Conservation (phyloP, 2,888 invertebrate species). For the Chirona hameri region DNA sequence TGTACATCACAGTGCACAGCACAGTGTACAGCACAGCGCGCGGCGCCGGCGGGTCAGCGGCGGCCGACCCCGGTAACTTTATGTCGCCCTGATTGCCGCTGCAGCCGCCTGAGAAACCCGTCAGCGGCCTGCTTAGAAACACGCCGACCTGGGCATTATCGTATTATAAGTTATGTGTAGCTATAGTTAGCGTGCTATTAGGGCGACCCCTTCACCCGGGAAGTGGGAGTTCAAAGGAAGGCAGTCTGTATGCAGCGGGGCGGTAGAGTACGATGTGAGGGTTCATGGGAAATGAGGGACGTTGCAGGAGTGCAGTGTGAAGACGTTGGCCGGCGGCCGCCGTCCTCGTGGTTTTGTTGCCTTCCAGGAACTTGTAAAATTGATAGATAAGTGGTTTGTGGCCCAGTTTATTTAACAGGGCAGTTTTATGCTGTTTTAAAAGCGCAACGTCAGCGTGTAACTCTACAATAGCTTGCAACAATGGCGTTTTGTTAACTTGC, state of each 20-base stretch:
- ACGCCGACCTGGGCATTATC: neutral
- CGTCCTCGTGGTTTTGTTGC: neutral
- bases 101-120: neutral
- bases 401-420: too few species aligned
- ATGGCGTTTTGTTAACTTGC: too few species aligned
- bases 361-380: too few species aligned
- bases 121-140: neutral
- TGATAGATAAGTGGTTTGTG: too few species aligned
- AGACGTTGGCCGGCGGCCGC: neutral
- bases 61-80: neutral
- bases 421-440: too few species aligned
- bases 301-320: neutral
- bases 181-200: constrained; percentile 1
- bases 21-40: too few species aligned
- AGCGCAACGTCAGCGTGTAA: too few species aligned
- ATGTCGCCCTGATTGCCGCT: neutral
- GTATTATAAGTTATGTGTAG: constrained; percentile 5
- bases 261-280: too few species aligned
- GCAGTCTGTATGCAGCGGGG: too few species aligned
- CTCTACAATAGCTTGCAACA: too few species aligned
- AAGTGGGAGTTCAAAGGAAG: neutral
- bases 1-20: too few species aligned
- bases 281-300: neutral
- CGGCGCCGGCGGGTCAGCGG: neutral
- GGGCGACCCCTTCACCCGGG: neutral